Conservation (phyloP, 2,113 vertebrate genomes). For the Oreochromis niloticus region DNA sequence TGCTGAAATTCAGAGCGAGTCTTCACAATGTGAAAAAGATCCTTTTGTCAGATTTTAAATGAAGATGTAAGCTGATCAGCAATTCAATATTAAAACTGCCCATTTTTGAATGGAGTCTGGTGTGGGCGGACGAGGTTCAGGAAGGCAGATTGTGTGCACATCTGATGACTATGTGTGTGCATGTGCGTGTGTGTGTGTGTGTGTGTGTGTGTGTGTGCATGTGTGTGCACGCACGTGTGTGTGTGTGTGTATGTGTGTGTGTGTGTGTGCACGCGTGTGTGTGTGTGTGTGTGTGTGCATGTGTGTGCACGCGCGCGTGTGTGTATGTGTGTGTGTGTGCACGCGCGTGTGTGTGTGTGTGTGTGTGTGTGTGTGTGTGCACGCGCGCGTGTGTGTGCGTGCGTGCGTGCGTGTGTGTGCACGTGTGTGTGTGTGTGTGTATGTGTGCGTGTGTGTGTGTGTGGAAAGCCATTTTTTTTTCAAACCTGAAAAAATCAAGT, state of each 20-base stretch:
- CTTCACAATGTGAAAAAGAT: neutral
- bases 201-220: fast-evolving
- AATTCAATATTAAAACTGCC: neutral
- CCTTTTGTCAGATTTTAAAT: neutral
- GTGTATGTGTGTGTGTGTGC: neutral
- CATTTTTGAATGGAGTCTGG: neutral
- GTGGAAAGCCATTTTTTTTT: neutral
- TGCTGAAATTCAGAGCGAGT: neutral
- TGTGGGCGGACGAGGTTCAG: neutral
- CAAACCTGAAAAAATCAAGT: neutral
- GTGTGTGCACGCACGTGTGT: fast-evolving
- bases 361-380: neutral
- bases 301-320: neutral
- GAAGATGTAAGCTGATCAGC: neutral
- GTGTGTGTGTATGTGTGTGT: neutral
- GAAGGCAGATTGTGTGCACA: neutral
- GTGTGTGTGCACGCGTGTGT: neutral
- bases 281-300: neutral
- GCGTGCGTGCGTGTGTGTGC: neutral
- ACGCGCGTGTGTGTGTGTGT: neutral
- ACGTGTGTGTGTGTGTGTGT: neutral
- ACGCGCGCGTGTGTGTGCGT: neutral
- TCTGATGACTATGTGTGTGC: neutral
- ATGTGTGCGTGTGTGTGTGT: neutral
- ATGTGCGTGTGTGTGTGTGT: neutral